Conservation (phyloP, 2,797 vertebrate genomes). For the Rhinatrema bivittatum region DNA sequence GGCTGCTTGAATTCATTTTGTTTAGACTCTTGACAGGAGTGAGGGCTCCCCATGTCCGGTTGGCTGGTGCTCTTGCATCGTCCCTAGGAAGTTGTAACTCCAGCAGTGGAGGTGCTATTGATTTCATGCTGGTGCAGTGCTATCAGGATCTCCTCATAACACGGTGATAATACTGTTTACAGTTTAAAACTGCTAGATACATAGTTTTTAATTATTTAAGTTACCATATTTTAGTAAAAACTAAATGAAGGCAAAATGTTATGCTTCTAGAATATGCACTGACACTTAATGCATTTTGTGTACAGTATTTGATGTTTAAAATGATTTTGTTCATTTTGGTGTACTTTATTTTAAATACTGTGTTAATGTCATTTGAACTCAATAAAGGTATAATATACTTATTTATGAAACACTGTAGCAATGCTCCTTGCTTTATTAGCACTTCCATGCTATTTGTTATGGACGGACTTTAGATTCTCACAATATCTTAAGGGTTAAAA, state of each 20-base stretch:
- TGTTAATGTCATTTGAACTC: constrained; percentile 69
- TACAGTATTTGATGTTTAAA: constrained; percentile 91
- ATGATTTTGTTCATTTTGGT: constrained; percentile 76
- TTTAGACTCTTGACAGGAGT: neutral
- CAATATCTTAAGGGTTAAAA: too few relatives aligned
- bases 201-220: constrained; percentile 74
- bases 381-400: constrained; percentile 82
- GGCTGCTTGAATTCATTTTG: constrained; percentile 1
- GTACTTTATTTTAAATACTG: constrained; percentile 72
- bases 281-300: constrained; percentile 79
- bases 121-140: constrained; percentile 9
- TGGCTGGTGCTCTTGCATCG: constrained; percentile 11
- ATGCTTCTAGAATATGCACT: constrained; percentile 88
- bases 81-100: constrained; percentile 13
- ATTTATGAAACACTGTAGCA: constrained; percentile 77
- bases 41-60: too few relatives aligned
- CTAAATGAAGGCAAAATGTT: constrained; percentile 87
- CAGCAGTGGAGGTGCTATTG: constrained; percentile 41
- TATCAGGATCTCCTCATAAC: constrained; percentile 23
- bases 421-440: constrained; percentile 30
- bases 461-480: too few relatives aligned
- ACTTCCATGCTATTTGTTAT: too few relatives aligned
- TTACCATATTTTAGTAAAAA: constrained; percentile 76
- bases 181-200: constrained; percentile 71
- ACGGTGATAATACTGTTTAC: constrained; percentile 75